Percentiles rank a stretch among this genome's conserved stretches.
Evolutionary conservation across 2,113 vertebrate genomes (phyloP).

Genomic region (Cyprinodon tularosa): DNA sequence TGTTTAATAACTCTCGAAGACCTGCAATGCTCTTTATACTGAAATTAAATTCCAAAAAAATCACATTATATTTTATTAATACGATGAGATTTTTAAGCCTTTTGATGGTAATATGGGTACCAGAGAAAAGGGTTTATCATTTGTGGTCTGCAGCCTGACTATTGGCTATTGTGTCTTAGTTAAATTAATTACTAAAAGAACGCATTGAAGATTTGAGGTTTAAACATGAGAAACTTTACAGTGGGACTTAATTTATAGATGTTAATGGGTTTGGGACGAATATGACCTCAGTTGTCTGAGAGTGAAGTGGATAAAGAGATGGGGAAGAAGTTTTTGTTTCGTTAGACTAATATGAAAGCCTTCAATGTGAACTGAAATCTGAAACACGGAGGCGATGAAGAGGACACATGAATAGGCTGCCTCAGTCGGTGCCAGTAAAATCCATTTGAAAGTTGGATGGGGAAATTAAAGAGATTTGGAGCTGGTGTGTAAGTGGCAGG

Average conservation of each 20-base stretch:
- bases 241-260: background rate
- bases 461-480: constrained; percentile 18
- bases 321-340: constrained; percentile 17
- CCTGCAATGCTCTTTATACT: no score
- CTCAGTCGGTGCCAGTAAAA: constrained; percentile 33
- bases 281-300: background rate
- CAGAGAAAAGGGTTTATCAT: no score
- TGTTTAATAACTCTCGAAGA: no score
- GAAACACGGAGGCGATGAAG: constrained; percentile 7
- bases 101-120: no score
- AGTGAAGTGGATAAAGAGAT: background rate
- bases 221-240: background rate
- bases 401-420: constrained; percentile 25
- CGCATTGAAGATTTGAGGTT: background rate
- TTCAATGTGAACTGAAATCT: constrained; percentile 27
- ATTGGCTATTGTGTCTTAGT: no score
- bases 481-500: constrained; percentile 37
- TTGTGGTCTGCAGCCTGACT: no score
- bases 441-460: constrained; percentile 47
- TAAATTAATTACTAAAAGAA: no score
- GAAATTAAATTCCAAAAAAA: no score
- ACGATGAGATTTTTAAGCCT: no score
- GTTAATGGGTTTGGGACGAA: background rate
- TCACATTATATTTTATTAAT: no score
- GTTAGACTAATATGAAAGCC: constrained; percentile 25